A percentile compares a stretch with the other conserved stretches of the same genome.
Conservation (phyloP, 2,113 vertebrate species). For the Zosterops hypoxanthus region DNA sequence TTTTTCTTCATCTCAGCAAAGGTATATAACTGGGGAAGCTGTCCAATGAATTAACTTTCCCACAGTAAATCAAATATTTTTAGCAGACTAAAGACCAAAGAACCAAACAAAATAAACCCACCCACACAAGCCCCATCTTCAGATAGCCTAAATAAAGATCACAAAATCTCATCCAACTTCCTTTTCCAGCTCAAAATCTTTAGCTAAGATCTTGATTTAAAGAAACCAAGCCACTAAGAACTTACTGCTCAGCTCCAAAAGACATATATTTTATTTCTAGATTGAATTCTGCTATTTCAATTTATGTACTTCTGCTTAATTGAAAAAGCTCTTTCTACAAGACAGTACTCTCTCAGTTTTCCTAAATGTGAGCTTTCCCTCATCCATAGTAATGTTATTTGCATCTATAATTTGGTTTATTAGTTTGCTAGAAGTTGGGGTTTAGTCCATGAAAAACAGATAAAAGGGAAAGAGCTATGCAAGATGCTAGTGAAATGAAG, state of each 20-base stretch:
- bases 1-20: neutral
- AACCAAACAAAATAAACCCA: neutral
- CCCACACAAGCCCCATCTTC: neutral
- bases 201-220: neutral
- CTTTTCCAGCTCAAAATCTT: neutral
- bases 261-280: neutral
- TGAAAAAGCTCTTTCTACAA: neutral
- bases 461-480: neutral
- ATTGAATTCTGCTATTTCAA: neutral
- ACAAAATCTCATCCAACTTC: neutral
- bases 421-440: neutral
- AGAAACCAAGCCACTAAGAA: neutral
- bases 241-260: neutral
- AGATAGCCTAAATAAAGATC: neutral
- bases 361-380: neutral
- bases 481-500: neutral
- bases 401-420: neutral
- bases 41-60: neutral
- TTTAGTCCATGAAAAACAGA: neutral
- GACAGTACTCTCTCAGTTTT: neutral
- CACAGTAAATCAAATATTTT: neutral
- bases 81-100: neutral
- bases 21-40: neutral
- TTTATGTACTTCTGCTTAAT: neutral
- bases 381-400: neutral